A percentile compares a stretch with the other conserved stretches of the same genome.
Conservation (phyloP, 1,140 invertebrate species). For the Lamellibrachia luymesi region DNA sequence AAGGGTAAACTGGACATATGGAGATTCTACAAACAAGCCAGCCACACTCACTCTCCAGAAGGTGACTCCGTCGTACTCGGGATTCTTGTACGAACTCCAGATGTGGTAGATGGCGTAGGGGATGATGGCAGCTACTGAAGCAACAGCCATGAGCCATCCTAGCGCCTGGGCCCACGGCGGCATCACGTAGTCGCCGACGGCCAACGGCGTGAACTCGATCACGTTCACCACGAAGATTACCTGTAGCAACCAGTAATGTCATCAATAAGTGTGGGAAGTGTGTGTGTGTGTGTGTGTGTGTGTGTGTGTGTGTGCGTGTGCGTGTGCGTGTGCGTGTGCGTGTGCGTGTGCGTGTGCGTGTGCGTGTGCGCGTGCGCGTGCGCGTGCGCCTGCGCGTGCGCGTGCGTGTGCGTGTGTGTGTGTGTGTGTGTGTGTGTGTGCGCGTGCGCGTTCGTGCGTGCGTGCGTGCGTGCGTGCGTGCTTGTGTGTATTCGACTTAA, state of each 20-base stretch:
- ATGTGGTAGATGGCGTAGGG: constrained; percentile 13
- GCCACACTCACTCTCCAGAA: constrained; percentile 13
- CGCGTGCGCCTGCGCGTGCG: no score
- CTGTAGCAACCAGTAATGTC: constrained; percentile 7
- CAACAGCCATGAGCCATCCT: constrained; percentile 26
- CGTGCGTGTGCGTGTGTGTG: no score
- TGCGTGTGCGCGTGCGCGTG: no score
- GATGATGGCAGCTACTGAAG: background rate
- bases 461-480: no score
- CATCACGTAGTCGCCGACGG: constrained; percentile 17
- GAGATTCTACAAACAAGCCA: background rate
- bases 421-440: no score
- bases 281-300: background rate
- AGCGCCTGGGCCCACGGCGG: constrained; percentile 26
- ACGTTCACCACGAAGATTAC: constrained; percentile 27
- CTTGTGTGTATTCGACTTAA: no score
- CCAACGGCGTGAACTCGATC: constrained; percentile 20
- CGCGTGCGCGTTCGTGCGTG: no score
- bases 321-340: no score
- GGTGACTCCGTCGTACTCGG: constrained; percentile 19
- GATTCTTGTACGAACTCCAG: constrained; percentile 18
- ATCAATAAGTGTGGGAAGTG: background rate
- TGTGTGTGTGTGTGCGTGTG: no score
- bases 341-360: no score
- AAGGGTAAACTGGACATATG: background rate